Percentiles rank a stretch among this genome's conserved stretches.
Conservation (phyloP, 1,140 invertebrate species). For the Melitaea cinxia region DNA sequence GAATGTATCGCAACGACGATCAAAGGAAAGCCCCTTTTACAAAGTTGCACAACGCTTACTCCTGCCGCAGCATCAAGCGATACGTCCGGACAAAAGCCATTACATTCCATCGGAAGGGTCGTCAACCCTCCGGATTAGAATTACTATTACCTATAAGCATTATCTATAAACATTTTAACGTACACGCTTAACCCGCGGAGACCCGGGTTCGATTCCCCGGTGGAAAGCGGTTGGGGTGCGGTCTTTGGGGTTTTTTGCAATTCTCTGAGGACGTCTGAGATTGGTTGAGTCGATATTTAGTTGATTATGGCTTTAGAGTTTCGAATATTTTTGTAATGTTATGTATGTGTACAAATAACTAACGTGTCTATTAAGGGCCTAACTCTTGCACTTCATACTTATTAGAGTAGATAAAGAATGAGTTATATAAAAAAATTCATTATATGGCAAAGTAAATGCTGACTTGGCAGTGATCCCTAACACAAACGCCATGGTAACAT, state of each 20-base stretch:
- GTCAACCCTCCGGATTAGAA: constrained; percentile 57
- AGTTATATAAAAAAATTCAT: too few species aligned
- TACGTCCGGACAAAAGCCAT: constrained; percentile 63
- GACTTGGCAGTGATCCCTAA: too few species aligned
- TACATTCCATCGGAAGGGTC: constrained; percentile 63
- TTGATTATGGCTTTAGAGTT: constrained; percentile 57
- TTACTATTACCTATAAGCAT: constrained; percentile 73
- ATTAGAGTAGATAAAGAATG: too few species aligned
- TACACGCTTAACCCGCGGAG: constrained; percentile 75
- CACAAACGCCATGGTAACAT: too few species aligned
- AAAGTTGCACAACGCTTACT: constrained; percentile 43
- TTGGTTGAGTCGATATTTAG: constrained; percentile 52
- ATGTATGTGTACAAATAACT: neutral
- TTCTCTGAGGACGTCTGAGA: constrained; percentile 59
- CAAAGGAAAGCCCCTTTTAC: constrained; percentile 40
- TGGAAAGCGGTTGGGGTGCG: constrained; percentile 64
- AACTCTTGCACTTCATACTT: neutral
- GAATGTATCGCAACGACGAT: constrained; percentile 32
- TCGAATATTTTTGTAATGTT: neutral
- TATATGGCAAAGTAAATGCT: too few species aligned
- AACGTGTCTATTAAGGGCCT: neutral
- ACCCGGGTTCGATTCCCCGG: constrained; percentile 63
- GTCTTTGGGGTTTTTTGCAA: constrained; percentile 67
- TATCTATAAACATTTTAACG: constrained; percentile 81
- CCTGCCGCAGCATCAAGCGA: constrained; percentile 58